These are phyloP conservation scores for Camelus dromedarius DNA, from an alignment of 2,113 vertebrate species.

Conservation along the genomic window DNA sequence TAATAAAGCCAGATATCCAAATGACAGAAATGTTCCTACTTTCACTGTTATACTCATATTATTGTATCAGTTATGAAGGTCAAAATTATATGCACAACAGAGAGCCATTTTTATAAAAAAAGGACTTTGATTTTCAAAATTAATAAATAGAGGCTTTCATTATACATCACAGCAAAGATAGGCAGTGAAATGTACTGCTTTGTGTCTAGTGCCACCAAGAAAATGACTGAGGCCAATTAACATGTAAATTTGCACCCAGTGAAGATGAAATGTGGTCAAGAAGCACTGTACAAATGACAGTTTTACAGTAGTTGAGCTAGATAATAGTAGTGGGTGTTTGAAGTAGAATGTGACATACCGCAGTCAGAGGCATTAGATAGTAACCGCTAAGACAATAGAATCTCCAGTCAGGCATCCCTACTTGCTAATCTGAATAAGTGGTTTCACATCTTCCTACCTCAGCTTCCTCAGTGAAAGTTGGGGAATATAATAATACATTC, in stretches of 20 bases:
- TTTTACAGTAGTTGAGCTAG: not conserved
- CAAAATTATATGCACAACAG: not conserved
- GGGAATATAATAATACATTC: not conserved
- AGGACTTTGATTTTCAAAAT: not conserved
- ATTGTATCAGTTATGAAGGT: not conserved
- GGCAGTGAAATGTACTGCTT: not conserved
- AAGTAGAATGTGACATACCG: not conserved
- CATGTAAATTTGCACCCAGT: not conserved
- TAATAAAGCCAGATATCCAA: not conserved
- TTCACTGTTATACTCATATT: not conserved
- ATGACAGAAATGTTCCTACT: not conserved
- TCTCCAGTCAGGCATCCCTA: not conserved
- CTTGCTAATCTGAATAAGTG: not conserved
- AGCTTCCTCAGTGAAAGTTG: not conserved
- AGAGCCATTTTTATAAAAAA: constrained; percentile 12
- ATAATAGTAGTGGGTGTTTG: not conserved
- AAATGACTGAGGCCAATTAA: not conserved
- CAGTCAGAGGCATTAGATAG: not conserved
- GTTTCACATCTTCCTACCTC: not conserved
- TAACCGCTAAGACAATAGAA: not conserved
- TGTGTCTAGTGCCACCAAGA: not conserved
- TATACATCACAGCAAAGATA: not conserved
- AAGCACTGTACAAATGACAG: not conserved
- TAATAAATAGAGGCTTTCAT: not conserved
- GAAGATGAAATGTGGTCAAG: not conserved